Evolutionary conservation across 2,113 vertebrate genomes (phyloP).

Genomic region (Oostethus manadensis): DNA sequence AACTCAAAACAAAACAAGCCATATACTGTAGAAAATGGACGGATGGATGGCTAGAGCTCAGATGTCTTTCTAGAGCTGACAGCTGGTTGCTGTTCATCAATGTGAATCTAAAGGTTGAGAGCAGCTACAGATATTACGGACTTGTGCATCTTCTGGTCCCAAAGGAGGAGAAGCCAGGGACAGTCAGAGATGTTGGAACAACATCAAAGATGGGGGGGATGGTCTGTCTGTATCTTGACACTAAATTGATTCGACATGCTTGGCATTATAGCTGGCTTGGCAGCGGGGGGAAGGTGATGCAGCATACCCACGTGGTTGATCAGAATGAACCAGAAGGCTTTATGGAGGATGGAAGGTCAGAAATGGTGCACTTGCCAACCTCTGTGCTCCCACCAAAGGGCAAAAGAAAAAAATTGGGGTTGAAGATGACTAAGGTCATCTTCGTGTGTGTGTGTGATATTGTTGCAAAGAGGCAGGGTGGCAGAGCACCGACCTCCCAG

Average conservation of each 20-base stretch:
- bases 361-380: conserved; percentile 67
- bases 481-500: conserved; percentile 32
- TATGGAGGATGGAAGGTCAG: conserved; percentile 78
- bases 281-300: conserved; percentile 27
- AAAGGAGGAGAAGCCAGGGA: conserved; percentile 11
- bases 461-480: not conserved
- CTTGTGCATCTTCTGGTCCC: not conserved
- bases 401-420: conserved; percentile 20
- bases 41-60: conserved; percentile 19
- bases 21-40: not conserved
- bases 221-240: conserved; percentile 61
- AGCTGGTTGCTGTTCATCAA: conserved; percentile 21
- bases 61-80: conserved; percentile 44
- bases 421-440: conserved; percentile 4
- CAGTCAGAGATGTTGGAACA: not conserved
- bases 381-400: conserved; percentile 38
- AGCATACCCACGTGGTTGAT: conserved; percentile 63
- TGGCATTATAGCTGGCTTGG: conserved; percentile 65
- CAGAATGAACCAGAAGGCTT: conserved; percentile 76
- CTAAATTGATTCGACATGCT: conserved; percentile 68
- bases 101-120: conserved; percentile 39
- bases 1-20: not conserved
- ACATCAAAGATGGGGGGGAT: conserved; percentile 7
- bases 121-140: conserved; percentile 27
- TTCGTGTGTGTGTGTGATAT: not conserved